Percentiles rank a stretch among this genome's conserved stretches.
phyloP scores from a whole-genome alignment of 2,797 vertebrate genomes.

The Crenuchus spilurus region DNA sequence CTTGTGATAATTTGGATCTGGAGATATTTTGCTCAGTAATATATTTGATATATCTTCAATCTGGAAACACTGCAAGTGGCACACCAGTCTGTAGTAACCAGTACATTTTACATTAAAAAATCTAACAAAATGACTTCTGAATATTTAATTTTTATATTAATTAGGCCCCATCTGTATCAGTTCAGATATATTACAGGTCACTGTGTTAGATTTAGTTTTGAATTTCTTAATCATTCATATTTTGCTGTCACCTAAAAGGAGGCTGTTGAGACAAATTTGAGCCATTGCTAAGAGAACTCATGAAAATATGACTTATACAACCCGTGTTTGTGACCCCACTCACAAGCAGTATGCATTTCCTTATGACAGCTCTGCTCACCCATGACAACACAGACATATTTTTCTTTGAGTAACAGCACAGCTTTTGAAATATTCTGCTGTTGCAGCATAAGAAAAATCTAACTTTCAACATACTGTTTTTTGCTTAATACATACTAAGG shows the following conservation, averaged over 20 bases:
- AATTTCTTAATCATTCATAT: slow-evolving; percentile 50
- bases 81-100: background rate
- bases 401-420: slow-evolving; percentile 62
- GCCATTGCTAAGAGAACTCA: slow-evolving; percentile 64
- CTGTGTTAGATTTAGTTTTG: background rate
- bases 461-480: background rate
- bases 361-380: slow-evolving; percentile 72
- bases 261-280: slow-evolving; percentile 72
- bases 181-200: background rate
- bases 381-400: slow-evolving; percentile 71
- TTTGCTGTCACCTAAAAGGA: slow-evolving; percentile 30
- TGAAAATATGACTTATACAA: slow-evolving; percentile 65
- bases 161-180: background rate
- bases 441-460: background rate
- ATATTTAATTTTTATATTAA: background rate
- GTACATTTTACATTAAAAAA: background rate
- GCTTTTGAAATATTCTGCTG: slow-evolving; percentile 50
- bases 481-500: too few relatives aligned
- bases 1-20: background rate
- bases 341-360: slow-evolving; percentile 66
- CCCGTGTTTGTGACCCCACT: slow-evolving; percentile 63
- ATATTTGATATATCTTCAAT: too few relatives aligned
- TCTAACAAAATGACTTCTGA: too few relatives aligned
- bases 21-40: background rate
- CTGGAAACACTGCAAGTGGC: too few relatives aligned